These are phyloP conservation scores for Sebastes diploproa DNA, from an alignment of 2,797 vertebrate species.

Conservation along the genomic window DNA sequence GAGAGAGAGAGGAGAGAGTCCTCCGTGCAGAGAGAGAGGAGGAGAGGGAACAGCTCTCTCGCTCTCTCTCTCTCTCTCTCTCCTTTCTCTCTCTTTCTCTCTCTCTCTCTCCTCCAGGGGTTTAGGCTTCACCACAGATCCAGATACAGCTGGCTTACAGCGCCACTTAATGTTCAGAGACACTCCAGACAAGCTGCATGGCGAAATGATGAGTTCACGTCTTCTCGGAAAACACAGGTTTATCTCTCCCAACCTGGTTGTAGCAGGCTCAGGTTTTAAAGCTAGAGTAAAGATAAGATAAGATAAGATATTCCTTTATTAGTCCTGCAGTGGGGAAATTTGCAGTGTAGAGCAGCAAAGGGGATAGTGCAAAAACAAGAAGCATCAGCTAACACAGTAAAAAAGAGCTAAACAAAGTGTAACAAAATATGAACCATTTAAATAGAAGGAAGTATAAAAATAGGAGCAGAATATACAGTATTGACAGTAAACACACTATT, in stretches of 20 bases:
- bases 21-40: constrained; percentile 19
- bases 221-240: not conserved
- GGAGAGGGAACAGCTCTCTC: constrained; percentile 23
- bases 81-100: not conserved
- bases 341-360: no score
- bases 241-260: not conserved
- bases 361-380: no score
- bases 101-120: constrained; percentile 34
- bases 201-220: not conserved
- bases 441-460: no score
- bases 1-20: constrained; percentile 25
- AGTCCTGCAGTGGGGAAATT: rapidly evolving
- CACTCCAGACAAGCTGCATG: not conserved
- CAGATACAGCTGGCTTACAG: constrained; percentile 39
- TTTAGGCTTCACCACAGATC: constrained; percentile 11
- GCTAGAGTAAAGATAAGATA: no score
- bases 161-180: constrained; percentile 58
- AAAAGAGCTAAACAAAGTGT: no score
- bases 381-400: no score
- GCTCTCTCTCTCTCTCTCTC: constrained; percentile 13
- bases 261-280: no score
- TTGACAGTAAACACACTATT: no score
- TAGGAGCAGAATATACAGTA: no score
- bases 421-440: no score
- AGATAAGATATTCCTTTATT: no score